Evolutionary conservation across 2,888 invertebrate species (phyloP), one percentile per base, ranked within the genome.

Genomic region (Athalia cordata): DNA sequence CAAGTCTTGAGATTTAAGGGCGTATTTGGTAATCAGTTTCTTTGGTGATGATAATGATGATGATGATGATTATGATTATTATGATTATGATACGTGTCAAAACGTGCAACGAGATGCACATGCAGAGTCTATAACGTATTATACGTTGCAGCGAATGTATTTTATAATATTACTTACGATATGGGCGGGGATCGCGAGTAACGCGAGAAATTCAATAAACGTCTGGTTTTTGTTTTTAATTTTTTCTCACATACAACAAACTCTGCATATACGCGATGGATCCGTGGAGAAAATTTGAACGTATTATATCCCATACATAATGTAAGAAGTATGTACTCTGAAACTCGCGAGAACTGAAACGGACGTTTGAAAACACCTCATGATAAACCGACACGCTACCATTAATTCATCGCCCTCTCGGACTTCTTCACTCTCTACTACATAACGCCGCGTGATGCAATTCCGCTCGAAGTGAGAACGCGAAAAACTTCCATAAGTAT

Each of bases 141-240:
- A 1, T 29, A 2, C 29, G 29, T 2, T 29, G 29, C 29, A 29
- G 29, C 29, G 29, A 29, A 29, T 29, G 0, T 29, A 29, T 29
- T 29, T 29, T 29, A 29, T 29, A 29, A 29, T 29, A 29, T 29
- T 29, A 29, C 29, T 29, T 29, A 29, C 29, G 29, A 29, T 29
- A 29, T 55, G 29, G 55, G 50, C 13, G 45, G 43, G 57, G 29
- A 59, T 47, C 74, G 62, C 8, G 47, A 47, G 45, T 29, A 68
- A 57, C 45, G 74, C 62, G 74, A 75, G 29, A 29, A 29, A 62
- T 75, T 75, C 74, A 75, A 75, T 75, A 75, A 75, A 75, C 62
- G 74, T 75, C 74, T 50, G 59, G 50, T 75, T 62, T 67, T 66
- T 47, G 8, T 13, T 4, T n/a, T 50, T 47, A 4, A 49, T 8